Evolutionary conservation across 2,888 invertebrate species (phyloP).

Genomic region (Neoaliturus tenellus): DNA sequence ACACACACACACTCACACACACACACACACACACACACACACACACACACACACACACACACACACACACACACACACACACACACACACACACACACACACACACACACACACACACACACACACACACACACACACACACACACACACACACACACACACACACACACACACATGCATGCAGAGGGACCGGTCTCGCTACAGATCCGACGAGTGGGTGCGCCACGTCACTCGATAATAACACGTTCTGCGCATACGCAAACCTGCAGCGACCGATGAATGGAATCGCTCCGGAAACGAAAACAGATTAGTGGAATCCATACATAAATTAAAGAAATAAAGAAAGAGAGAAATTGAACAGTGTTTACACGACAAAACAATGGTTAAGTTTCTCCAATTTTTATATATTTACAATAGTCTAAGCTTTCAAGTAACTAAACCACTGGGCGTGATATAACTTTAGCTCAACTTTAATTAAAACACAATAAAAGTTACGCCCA

Average conservation of each 20-base stretch:
- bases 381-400: too few species aligned
- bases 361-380: too few species aligned
- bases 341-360: too few species aligned
- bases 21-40: not conserved
- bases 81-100: not conserved
- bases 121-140: not conserved
- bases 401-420: too few species aligned
- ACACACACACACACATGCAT: not conserved
- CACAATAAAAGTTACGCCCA: too few species aligned
- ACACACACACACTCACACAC: not conserved
- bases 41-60: not conserved
- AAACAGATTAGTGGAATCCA: too few species aligned
- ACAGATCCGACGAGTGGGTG: not conserved
- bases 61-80: not conserved
- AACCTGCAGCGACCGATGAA: not conserved
- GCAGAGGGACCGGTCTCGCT: not conserved
- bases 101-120: not conserved
- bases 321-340: too few species aligned
- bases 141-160: not conserved
- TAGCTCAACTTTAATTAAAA: too few species aligned
- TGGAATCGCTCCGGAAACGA: not conserved
- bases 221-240: not conserved
- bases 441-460: too few species aligned
- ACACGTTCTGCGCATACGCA: not conserved
- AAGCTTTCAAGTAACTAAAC: too few species aligned